Percentiles rank a stretch among this genome's conserved stretches.
Evolutionary conservation across 2,797 vertebrate genomes (phyloP).

Genomic region (Thunnus albacares): DNA sequence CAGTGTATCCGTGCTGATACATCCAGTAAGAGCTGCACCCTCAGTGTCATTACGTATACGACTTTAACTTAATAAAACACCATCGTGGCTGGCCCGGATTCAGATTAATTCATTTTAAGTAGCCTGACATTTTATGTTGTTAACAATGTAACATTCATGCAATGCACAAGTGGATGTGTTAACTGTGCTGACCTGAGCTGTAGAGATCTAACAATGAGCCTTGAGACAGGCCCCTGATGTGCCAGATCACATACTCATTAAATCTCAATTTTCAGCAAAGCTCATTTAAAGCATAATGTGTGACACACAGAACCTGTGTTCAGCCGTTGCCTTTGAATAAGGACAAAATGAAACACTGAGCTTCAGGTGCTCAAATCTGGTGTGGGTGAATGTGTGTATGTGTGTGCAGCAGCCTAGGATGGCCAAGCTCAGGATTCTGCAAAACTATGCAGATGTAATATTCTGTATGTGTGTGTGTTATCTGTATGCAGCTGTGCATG

Average conservation of each 20-base stretch:
- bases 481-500: background rate
- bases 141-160: constrained; percentile 35
- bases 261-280: constrained; percentile 69
- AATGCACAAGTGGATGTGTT: constrained; percentile 45
- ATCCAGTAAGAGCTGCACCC: background rate
- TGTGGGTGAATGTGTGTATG: background rate
- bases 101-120: constrained; percentile 13
- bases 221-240: constrained; percentile 49
- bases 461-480: constrained; percentile 33
- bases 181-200: constrained; percentile 62
- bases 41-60: background rate
- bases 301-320: constrained; percentile 34
- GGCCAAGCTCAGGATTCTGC: background rate
- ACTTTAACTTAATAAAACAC: background rate
- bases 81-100: background rate
- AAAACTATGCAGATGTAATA: constrained; percentile 11
- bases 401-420: constrained; percentile 7
- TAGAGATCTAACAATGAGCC: constrained; percentile 53
- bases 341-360: constrained; percentile 26
- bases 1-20: background rate
- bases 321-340: constrained; percentile 28
- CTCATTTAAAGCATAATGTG: constrained; percentile 56
- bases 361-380: constrained; percentile 19
- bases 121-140: constrained; percentile 2
- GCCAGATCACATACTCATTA: constrained; percentile 70